These are phyloP conservation scores for Ophioderma brevispina DNA, from an alignment of 35 echinoderm and acorn worm genomes.

Conservation along the genomic window DNA sequence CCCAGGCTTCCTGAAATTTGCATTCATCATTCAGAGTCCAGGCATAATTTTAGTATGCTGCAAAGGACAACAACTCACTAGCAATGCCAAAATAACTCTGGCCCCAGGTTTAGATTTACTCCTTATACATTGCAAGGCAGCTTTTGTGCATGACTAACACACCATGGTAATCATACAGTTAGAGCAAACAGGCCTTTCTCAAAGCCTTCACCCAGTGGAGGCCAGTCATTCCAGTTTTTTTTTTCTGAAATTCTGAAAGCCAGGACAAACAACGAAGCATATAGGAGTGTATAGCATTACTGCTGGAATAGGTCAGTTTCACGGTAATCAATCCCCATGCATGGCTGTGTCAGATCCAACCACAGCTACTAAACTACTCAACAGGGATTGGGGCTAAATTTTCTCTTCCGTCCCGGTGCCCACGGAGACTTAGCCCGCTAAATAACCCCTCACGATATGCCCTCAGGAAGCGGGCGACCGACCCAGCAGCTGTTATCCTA, in stretches of 20 bases:
- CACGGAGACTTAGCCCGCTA: not conserved
- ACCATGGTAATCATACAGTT: slow-evolving; percentile 3
- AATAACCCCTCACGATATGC: slow-evolving; percentile 1
- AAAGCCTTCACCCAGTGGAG: slow-evolving; percentile 4
- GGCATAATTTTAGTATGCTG: not conserved
- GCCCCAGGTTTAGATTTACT: slow-evolving; percentile 12
- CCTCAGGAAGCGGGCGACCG: not conserved
- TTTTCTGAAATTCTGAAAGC: not conserved
- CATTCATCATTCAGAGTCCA: not conserved
- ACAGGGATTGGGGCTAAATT: slow-evolving; percentile 12
- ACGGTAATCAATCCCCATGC: slow-evolving; percentile 1
- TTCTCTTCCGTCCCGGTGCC: slow-evolving; percentile 7
- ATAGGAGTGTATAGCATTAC: slow-evolving; percentile 4
- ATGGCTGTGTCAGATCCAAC: not conserved
- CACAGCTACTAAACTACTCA: not conserved
- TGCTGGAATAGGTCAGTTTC: not conserved
- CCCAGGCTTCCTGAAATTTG: not conserved
- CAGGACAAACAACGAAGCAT: not conserved
- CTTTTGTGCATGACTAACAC: slow-evolving; percentile 13
- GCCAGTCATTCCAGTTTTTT: not conserved
- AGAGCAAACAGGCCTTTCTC: not conserved
- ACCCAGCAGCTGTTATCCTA: slow-evolving; percentile 12
- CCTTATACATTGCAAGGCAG: not conserved
- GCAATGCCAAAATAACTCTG: not conserved
- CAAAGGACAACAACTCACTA: not conserved